These are phyloP conservation scores for Hipparchia semele DNA, from an alignment of 2,888 invertebrate genomes.

Conservation along the genomic window DNA sequence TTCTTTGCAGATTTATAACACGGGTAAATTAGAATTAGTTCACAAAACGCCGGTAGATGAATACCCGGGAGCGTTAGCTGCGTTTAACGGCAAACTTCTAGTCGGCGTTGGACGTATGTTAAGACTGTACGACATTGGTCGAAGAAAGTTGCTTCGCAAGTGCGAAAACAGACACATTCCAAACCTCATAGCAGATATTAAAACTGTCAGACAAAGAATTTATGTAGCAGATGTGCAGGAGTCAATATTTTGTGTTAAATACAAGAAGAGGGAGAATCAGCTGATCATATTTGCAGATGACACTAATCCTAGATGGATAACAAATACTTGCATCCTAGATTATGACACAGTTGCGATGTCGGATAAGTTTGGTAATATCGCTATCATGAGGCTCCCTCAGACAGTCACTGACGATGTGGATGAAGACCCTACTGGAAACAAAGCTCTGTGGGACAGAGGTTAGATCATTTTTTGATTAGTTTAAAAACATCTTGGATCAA, in stretches of 20 bases:
- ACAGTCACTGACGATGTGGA: constrained; percentile 98
- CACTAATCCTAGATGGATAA: constrained; percentile 97
- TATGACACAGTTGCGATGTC: constrained; percentile 98
- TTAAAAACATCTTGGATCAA: background rate
- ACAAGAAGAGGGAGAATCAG: constrained; percentile 97
- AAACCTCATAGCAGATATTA: constrained; percentile 96
- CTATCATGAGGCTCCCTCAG: constrained; percentile 94
- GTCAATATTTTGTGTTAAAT: constrained; percentile 97
- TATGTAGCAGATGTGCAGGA: constrained; percentile 98
- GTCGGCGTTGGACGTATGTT: constrained; percentile 97
- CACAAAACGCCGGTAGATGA: constrained; percentile 98
- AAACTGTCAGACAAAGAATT: constrained; percentile 96
- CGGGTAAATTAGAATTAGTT: constrained; percentile 93
- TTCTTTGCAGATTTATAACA: constrained; percentile 84
- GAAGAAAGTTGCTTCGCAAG: constrained; percentile 96
- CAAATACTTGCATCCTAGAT: constrained; percentile 95
- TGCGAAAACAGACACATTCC: constrained; percentile 99
- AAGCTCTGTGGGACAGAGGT: constrained; percentile 96
- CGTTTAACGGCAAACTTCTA: constrained; percentile 95
- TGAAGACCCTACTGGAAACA: constrained; percentile 99
- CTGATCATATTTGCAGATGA: constrained; percentile 99
- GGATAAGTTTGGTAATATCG: constrained; percentile 99
- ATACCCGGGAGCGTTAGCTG: constrained; percentile 93
- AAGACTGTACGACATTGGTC: constrained; percentile 96
- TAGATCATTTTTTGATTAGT: constrained; percentile 33